Evolutionary conservation across 2,888 invertebrate genomes (phyloP).

Genomic region (Tachina lurida): DNA sequence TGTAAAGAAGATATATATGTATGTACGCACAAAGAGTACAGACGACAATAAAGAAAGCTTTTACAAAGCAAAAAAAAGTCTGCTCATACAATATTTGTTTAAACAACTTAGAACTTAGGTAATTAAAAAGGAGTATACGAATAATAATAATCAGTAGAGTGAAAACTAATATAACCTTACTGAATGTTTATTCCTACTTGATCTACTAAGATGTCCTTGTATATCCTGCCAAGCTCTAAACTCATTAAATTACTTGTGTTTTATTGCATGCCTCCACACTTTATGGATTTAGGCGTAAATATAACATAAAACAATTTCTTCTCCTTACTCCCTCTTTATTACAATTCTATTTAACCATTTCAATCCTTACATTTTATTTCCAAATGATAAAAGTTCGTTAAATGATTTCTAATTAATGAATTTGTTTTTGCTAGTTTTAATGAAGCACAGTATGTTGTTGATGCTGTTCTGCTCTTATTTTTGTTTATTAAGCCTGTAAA

Average conservation of each 20-base stretch:
- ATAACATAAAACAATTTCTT: not conserved
- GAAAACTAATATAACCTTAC: too few relatives aligned
- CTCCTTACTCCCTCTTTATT: not conserved
- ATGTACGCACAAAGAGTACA: too few relatives aligned
- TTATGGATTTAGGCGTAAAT: not conserved
- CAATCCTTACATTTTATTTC: not conserved
- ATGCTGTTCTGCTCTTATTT: not conserved
- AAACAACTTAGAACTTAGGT: too few relatives aligned
- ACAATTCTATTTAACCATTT: not conserved
- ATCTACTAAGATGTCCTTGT: too few relatives aligned
- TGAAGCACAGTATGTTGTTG: not conserved
- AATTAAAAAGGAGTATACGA: too few relatives aligned
- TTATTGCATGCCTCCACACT: not conserved
- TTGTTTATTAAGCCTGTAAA: conserved; percentile 6
- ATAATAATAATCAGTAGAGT: too few relatives aligned
- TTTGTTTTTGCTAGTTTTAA: conserved; percentile 17
- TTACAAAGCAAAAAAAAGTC: too few relatives aligned
- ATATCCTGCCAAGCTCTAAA: too few relatives aligned
- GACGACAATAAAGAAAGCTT: too few relatives aligned
- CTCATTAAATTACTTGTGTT: not conserved
- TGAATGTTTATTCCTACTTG: too few relatives aligned
- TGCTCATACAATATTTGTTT: too few relatives aligned
- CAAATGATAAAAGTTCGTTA: not conserved
- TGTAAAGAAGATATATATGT: too few relatives aligned
- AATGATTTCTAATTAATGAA: not conserved